Conservation (phyloP, 2,113 vertebrate species). For the Neoarius graeffei region DNA sequence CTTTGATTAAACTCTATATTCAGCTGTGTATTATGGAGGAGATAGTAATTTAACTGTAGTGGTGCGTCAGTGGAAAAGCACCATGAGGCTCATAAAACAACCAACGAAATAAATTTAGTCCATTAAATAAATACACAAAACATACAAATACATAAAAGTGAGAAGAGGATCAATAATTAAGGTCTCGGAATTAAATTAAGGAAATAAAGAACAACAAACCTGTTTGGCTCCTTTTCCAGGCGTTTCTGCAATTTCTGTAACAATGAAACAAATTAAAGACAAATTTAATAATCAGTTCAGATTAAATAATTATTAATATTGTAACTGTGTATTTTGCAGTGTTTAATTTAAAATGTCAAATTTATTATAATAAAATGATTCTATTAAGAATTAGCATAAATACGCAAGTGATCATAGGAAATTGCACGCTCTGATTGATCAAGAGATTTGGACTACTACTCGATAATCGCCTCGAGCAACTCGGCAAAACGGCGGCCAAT, state of each 20-base stretch:
- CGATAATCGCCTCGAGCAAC: too few species aligned
- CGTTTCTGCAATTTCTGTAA: constrained; percentile 43
- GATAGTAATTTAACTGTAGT: too few species aligned
- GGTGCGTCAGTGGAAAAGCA: not conserved
- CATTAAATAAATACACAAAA: too few species aligned
- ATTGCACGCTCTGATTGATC: too few species aligned
- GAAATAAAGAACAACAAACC: constrained; percentile 24
- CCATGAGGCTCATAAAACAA: not conserved
- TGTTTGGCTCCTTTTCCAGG: constrained; percentile 29
- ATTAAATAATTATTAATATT: not conserved
- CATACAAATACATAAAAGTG: not conserved
- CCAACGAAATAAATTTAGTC: too few species aligned
- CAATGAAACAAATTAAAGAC: not conserved
- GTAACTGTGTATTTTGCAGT: not conserved
- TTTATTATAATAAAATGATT: not conserved
- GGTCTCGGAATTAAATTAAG: not conserved
- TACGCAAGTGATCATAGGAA: too few species aligned
- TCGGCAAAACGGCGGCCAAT: too few species aligned
- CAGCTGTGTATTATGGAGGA: too few species aligned
- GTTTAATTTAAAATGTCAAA: not conserved
- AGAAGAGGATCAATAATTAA: not conserved
- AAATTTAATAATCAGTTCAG: not conserved
- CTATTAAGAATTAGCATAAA: not conserved
- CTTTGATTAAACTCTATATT: too few species aligned
- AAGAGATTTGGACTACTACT: too few species aligned